Base-by-base conservation (phyloP, 2,113 vertebrate genomes). In the Chaenocephalus aceratus region DNA sequence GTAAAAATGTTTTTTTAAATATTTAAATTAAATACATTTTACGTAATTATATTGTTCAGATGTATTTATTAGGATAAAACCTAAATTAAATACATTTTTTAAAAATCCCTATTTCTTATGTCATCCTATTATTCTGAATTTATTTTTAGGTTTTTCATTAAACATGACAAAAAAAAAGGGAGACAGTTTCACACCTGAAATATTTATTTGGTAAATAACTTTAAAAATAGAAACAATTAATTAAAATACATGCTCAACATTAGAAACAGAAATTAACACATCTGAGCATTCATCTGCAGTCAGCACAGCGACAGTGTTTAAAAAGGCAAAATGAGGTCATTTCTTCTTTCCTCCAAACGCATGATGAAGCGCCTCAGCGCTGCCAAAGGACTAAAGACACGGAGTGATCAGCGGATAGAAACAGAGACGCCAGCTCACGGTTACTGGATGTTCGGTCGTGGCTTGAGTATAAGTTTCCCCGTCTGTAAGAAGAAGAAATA, bases 401-500 rank as follows among this genome's bases (percentile, higher is more conserved):
- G 1, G 46, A 74, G 26, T 0, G 12, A 68, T 63, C 23, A 23
- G 16, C 23, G 14, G 49, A 13, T 16, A 62, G 51, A 44, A 44
- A 57, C 79, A 77, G 45, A 57, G 48, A 18, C 26, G 49, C 6
- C 9, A 30, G 66, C 46, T 21, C 46, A 26, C n/a, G 16, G 88
- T 96, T 95, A 99, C 64, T 99, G 98, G 90, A 98, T 97, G 48
- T 99, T 97, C 61, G 98, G 98, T 81, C 98, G 95, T 57, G 98
- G 98, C 92, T 99, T 99, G 86, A 99, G 93, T 93, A 99, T 99
- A 76, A 99, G 93, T 88, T 99, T 99, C 89, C 98, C 98, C 82
- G 98, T 99, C 98, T 99, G 95, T 26, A 79, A 93, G 83, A 91
- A 16, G 75, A 77, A 34, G 64, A 72, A 56, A 34, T 18, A 57